A percentile compares a stretch with the other conserved stretches of the same genome.
Conservation (phyloP, 2,888 invertebrate genomes). For the Prosapia bicincta region DNA sequence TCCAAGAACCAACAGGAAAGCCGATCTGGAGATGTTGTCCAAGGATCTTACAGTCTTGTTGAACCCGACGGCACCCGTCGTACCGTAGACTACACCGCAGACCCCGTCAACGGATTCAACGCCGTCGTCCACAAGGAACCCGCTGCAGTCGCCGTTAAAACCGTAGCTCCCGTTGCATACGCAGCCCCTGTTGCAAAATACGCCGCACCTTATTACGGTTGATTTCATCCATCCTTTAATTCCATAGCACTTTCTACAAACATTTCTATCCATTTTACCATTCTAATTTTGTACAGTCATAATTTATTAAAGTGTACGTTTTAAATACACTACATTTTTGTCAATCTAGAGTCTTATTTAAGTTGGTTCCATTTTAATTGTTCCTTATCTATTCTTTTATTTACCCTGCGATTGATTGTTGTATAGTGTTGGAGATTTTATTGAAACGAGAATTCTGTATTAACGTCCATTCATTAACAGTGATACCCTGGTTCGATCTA, state of each 20-base stretch:
- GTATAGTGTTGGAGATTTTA: no score
- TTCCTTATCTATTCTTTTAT: no score
- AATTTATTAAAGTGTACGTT: slow-evolving; percentile 27
- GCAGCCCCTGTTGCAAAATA: slow-evolving; percentile 14
- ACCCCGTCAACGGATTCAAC: slow-evolving; percentile 42
- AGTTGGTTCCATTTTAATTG: no score
- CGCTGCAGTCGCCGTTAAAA: slow-evolving; percentile 31
- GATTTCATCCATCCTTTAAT: slow-evolving; percentile 5
- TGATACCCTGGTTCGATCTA: no score
- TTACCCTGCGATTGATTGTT: no score
- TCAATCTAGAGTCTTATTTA: no score
- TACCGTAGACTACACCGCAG: slow-evolving; percentile 39
- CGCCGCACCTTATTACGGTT: slow-evolving; percentile 29
- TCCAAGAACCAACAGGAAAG: slow-evolving; percentile 39
- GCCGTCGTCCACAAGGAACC: slow-evolving; percentile 40
- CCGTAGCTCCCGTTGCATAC: no score
- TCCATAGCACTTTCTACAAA: not conserved
- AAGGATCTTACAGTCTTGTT: slow-evolving; percentile 38
- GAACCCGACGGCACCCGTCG: slow-evolving; percentile 30
- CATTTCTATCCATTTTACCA: not conserved
- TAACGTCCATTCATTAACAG: no score
- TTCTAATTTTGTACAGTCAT: slow-evolving; percentile 6
- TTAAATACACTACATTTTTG: slow-evolving; percentile 26
- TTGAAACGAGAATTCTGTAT: no score
- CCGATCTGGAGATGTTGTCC: slow-evolving; percentile 39